Conservation (phyloP, 2,797 vertebrate species). For the Glyptemys insculpta region DNA sequence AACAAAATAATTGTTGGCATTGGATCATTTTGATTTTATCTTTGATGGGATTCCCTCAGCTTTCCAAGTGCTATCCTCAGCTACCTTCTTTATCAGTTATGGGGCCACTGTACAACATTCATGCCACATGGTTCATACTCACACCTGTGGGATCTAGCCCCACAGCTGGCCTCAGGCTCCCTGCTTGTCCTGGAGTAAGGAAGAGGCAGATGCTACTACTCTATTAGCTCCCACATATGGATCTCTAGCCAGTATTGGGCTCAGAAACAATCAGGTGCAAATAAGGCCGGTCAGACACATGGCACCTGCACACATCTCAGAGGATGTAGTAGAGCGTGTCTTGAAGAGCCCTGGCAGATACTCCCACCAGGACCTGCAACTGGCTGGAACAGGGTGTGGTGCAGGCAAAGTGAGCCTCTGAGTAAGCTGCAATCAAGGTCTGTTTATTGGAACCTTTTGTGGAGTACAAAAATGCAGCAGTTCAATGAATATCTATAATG, state of each 20-base stretch:
- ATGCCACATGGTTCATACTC: background rate
- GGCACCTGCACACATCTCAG: background rate
- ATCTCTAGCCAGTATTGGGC: background rate
- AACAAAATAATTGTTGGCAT: background rate
- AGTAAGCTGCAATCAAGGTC: background rate
- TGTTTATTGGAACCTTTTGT: background rate
- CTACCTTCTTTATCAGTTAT: background rate
- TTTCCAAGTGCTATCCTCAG: background rate
- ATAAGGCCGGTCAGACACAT: background rate
- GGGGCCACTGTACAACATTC: rapidly evolving
- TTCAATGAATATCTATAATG: background rate
- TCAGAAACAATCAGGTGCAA: background rate
- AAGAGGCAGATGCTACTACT: background rate
- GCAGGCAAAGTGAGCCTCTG: background rate
- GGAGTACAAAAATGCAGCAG: background rate
- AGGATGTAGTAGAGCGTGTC: background rate
- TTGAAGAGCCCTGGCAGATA: background rate
- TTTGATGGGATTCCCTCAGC: background rate
- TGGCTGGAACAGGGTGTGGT: background rate
- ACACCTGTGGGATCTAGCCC: background rate
- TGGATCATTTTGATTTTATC: background rate
- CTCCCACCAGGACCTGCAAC: background rate
- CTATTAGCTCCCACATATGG: background rate
- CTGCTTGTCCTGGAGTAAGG: background rate
- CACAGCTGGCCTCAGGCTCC: background rate